These are phyloP conservation scores for Leptinotarsa lineolata DNA, from an alignment of 1,140 invertebrate genomes.

Conservation along the genomic window DNA sequence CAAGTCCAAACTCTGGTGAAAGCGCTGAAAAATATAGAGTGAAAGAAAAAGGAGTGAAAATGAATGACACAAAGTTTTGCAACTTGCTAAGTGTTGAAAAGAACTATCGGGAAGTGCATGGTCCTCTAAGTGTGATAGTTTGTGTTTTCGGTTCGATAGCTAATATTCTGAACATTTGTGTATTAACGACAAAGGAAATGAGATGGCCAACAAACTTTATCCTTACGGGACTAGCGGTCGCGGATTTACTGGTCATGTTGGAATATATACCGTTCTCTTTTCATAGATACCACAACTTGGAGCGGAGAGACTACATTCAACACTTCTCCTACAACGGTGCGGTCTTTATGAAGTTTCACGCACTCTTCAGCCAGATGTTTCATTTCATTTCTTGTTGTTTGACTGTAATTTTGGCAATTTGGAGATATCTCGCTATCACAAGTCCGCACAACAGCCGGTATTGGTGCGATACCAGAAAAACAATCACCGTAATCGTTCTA, in stretches of 20 bases:
- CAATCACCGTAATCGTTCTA: constrained; percentile 72
- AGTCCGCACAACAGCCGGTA: constrained; percentile 73
- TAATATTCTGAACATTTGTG: constrained; percentile 91
- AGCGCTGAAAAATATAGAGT: background rate
- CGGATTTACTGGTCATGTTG: constrained; percentile 91
- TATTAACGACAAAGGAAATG: constrained; percentile 90
- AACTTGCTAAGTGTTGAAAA: constrained; percentile 56
- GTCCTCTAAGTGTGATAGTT: constrained; percentile 76
- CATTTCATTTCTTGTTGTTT: constrained; percentile 94
- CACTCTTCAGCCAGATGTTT: constrained; percentile 80
- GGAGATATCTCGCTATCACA: constrained; percentile 90
- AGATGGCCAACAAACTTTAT: constrained; percentile 83
- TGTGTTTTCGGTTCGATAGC: constrained; percentile 92
- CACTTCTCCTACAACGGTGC: constrained; percentile 77
- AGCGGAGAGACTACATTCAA: constrained; percentile 61
- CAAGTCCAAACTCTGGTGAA: background rate
- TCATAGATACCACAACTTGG: constrained; percentile 73
- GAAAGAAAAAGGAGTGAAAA: background rate
- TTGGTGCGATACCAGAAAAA: constrained; percentile 76
- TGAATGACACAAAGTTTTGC: constrained; percentile 27
- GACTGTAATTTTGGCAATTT: constrained; percentile 89
- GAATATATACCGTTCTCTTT: constrained; percentile 90
- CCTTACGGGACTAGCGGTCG: constrained; percentile 84
- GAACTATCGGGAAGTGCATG: constrained; percentile 67
- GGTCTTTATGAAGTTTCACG: constrained; percentile 81